Evolutionary conservation across 2,888 invertebrate species (phyloP).

Genomic region (Baronia brevicornis): DNA sequence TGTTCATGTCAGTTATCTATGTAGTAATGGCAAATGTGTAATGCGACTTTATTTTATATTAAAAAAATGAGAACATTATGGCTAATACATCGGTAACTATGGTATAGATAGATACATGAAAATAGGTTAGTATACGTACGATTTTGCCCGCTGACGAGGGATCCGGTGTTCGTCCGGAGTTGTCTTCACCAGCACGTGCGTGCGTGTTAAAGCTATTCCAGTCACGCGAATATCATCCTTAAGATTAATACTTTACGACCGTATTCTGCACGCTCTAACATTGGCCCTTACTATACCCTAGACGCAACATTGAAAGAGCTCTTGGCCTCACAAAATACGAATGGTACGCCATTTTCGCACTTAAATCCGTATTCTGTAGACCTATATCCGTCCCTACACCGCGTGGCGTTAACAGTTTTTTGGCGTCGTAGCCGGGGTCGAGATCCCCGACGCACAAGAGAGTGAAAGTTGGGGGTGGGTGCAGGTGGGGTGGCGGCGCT

Average conservation of each 20-base stretch:
- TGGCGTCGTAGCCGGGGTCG: slow-evolving; percentile 39
- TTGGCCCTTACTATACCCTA: slow-evolving; percentile 59
- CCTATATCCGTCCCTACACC: slow-evolving; percentile 29
- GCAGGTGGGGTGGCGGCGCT: slow-evolving; percentile 42
- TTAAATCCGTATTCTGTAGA: slow-evolving; percentile 30
- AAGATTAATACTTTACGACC: slow-evolving; percentile 30
- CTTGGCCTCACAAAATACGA: slow-evolving; percentile 55
- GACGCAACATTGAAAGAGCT: slow-evolving; percentile 62
- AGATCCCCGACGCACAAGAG: slow-evolving; percentile 68
- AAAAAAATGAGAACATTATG: slow-evolving; percentile 19
- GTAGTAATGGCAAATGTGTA: too few species aligned
- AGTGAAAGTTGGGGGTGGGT: slow-evolving; percentile 68
- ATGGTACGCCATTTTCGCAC: slow-evolving; percentile 40
- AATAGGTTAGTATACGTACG: slow-evolving; percentile 46
- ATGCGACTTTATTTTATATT: slow-evolving; percentile 2
- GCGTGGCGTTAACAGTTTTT: slow-evolving; percentile 43
- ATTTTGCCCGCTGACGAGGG: slow-evolving; percentile 61
- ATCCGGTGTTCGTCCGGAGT: slow-evolving; percentile 60
- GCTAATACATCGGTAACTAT: slow-evolving; percentile 30
- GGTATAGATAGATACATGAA: slow-evolving; percentile 30
- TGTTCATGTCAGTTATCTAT: too few species aligned
- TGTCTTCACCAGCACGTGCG: slow-evolving; percentile 64
- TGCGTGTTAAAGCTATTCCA: slow-evolving; percentile 40
- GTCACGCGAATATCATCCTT: slow-evolving; percentile 44
- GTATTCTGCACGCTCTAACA: slow-evolving; percentile 38